Evolutionary conservation across 2,113 vertebrate genomes (phyloP).

Genomic region (Monopterus albus): DNA sequence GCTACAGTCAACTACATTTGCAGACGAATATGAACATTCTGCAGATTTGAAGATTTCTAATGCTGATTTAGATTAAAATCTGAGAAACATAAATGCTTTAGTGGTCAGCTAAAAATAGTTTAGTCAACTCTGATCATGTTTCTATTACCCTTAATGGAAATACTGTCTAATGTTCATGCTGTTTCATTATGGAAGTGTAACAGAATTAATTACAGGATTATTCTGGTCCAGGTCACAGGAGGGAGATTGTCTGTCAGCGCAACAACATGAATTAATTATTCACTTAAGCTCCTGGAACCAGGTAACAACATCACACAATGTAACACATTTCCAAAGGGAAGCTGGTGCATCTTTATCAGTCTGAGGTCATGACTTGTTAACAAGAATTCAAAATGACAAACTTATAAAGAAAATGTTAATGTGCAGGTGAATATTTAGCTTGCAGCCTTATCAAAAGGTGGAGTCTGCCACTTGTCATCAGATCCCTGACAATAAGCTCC

Average conservation of each 20-base stretch:
- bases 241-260: slow-evolving; percentile 23
- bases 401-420: not conserved
- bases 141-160: slow-evolving; percentile 6
- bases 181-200: slow-evolving; percentile 40
- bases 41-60: too few relatives aligned
- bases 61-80: not conserved
- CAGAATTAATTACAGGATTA: slow-evolving; percentile 44
- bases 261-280: slow-evolving; percentile 3
- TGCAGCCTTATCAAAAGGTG: too few relatives aligned
- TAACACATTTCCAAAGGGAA: slow-evolving; percentile 6
- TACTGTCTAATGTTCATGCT: not conserved
- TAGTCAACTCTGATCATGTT: not conserved
- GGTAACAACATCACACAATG: not conserved
- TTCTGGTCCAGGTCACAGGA: slow-evolving; percentile 42
- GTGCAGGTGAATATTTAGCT: too few relatives aligned
- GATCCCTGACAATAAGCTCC: too few relatives aligned
- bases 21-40: not conserved
- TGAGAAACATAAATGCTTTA: not conserved
- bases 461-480: too few relatives aligned
- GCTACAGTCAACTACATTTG: too few relatives aligned
- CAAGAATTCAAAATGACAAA: not conserved
- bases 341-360: not conserved
- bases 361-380: not conserved
- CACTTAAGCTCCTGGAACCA: not conserved
- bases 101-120: not conserved